Base-by-base conservation (phyloP, 2,797 vertebrate genomes). In the Perdix hodgsoniae region DNA sequence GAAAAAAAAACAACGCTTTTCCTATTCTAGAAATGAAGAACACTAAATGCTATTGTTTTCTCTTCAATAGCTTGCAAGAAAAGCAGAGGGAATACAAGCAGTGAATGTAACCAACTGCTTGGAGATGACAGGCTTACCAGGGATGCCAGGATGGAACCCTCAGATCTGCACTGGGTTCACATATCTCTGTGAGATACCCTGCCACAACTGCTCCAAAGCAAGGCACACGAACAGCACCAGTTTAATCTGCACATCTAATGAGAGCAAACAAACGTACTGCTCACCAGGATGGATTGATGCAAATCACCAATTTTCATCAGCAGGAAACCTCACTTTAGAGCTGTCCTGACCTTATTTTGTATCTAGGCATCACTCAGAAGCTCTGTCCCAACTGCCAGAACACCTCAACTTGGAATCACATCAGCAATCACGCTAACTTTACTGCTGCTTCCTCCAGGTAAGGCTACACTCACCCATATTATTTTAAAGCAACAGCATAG, bases 1-100 rank as follows among this genome's bases (percentile, higher is more conserved):
- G 72, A 45, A 12, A 37, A 39, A 39, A 35, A 5, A 0, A 0
- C 19, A 9, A 29, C 37, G 60, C 19, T 54, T 47, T 19, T 26
- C 35, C 29, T 18, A 22, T 40, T 17, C 29, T 1, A 49, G 49
- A 77, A 71, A 75, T 2, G 57, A 35, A 85, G 47, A 71, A 45
- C 7, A 24, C 4, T 47, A 52, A 90, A 16, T 33, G 40, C 27
- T 52, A 31, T 2, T 80, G 44, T 52, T 16, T n/a, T 11, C 37
- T 18, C 44, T 50, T 75, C 52, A 33, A 26, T 5, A 65, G 49
- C 66, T 52, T 24, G 13, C n/a, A 52, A 85, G 59, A 29, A 74
- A 63, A 79, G 23, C 14, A 0, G 27, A 71, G 54, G n/a, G 49
- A 70, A 63, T 6, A n/a, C n/a, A 60, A 54, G 3, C 76, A 39